These are phyloP conservation scores for Plectus sambesii DNA, from an alignment of 1,140 invertebrate species.

Conservation along the genomic window DNA sequence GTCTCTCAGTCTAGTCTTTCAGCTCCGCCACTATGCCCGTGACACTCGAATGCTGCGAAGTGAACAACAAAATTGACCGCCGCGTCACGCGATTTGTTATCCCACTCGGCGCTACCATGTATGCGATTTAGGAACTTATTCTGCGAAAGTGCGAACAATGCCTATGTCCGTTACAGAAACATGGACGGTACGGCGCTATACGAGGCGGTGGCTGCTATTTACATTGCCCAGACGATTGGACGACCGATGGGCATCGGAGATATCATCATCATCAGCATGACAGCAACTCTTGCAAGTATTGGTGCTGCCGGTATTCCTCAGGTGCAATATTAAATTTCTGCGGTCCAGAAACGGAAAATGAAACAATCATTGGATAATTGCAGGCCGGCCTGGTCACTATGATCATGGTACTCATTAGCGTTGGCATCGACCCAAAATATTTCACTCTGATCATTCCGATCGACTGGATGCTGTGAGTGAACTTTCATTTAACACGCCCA, in stretches of 20 bases:
- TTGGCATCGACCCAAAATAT: constrained; percentile 56
- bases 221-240: constrained; percentile 77
- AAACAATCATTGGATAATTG: too few species aligned
- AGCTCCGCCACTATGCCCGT: constrained; percentile 80
- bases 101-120: constrained; percentile 53
- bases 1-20: too few species aligned
- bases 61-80: constrained; percentile 72
- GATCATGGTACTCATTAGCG: constrained; percentile 86
- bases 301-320: constrained; percentile 88
- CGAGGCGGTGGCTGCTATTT: constrained; percentile 70
- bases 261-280: constrained; percentile 52
- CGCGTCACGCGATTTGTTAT: constrained; percentile 63
- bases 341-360: too few species aligned
- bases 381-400: constrained; percentile 82
- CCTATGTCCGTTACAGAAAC: constrained; percentile 52
- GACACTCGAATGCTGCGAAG: constrained; percentile 77
- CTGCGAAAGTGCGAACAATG: too few species aligned
- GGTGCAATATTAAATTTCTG: too few species aligned
- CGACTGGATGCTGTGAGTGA: too few species aligned
- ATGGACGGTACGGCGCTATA: constrained; percentile 86
- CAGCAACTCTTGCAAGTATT: constrained; percentile 80
- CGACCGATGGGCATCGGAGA: constrained; percentile 61
- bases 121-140: too few species aligned
- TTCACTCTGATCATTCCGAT: constrained; percentile 55
- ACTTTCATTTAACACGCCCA: too few species aligned